These are phyloP conservation scores for Serripes groenlandicus DNA, from an alignment of 2,888 invertebrate species.

Conservation along the genomic window DNA sequence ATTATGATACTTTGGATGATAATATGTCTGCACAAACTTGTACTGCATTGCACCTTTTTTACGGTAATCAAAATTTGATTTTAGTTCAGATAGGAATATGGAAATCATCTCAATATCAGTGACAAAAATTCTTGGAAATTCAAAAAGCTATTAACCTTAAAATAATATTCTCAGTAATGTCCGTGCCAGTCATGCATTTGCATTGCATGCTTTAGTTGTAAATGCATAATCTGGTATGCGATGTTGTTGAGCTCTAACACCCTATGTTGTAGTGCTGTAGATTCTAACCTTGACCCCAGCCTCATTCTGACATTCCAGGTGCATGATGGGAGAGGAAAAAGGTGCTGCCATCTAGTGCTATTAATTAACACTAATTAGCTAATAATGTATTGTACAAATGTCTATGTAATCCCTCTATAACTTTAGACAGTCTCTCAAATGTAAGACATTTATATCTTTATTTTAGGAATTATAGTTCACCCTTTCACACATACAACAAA, in stretches of 20 bases:
- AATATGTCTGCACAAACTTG: constrained; percentile 21
- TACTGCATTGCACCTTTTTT: constrained; percentile 12
- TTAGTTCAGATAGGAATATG: not conserved
- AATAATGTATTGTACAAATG: not conserved
- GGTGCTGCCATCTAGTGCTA: constrained; percentile 18
- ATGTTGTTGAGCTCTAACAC: constrained; percentile 60
- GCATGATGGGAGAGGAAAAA: constrained; percentile 51
- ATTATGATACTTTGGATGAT: too few species aligned
- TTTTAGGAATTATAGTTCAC: too few species aligned
- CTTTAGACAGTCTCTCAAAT: too few species aligned
- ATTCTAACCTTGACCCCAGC: constrained; percentile 40
- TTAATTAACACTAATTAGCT: constrained; percentile 11
- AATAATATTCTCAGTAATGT: not conserved
- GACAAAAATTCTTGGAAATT: not conserved
- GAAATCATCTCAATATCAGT: not conserved
- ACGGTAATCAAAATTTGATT: not conserved
- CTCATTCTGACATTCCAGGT: constrained; percentile 40
- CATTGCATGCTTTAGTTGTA: constrained; percentile 92
- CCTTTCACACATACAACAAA: not conserved
- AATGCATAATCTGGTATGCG: constrained; percentile 98
- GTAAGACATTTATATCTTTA: too few species aligned
- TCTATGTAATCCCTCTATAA: too few species aligned
- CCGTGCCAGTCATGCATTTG: constrained; percentile 97
- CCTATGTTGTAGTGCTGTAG: constrained; percentile 53
- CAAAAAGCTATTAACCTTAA: not conserved